Conservation (phyloP, 2,113 vertebrate genomes). For the Lepisosteus osseus region DNA sequence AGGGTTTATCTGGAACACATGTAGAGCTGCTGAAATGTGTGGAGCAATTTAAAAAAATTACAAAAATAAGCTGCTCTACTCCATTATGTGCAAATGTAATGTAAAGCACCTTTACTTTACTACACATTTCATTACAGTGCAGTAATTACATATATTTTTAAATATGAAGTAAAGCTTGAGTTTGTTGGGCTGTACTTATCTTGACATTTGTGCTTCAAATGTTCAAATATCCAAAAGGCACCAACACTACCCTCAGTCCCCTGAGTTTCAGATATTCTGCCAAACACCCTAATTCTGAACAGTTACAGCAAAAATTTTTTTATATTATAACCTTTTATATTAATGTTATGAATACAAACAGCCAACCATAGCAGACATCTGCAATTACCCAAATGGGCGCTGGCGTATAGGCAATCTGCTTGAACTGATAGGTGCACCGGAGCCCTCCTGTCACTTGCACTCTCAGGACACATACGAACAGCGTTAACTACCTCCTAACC, state of each 20-base stretch:
- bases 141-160: constrained; percentile 1
- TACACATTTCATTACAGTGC: constrained; percentile 10
- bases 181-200: constrained; percentile 13
- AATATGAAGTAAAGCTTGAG: constrained; percentile 25
- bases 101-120: constrained; percentile 5
- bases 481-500: too few species aligned
- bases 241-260: constrained; percentile 29
- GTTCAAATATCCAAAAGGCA: constrained; percentile 10
- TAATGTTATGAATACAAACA: too few species aligned
- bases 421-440: too few species aligned
- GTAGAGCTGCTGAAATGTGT: constrained; percentile 11
- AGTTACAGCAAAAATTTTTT: not conserved
- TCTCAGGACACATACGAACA: too few species aligned
- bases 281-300: not conserved
- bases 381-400: too few species aligned
- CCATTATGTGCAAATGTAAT: not conserved
- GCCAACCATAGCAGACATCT: too few species aligned
- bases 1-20: not conserved
- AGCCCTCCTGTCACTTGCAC: too few species aligned
- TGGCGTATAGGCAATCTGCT: too few species aligned
- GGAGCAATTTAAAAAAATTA: not conserved
- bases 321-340: too few species aligned
- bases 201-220: constrained; percentile 9
- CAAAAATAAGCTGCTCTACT: not conserved
- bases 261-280: constrained; percentile 24